Conservation (phyloP, 2,113 vertebrate genomes). For the Cygnus atratus region DNA sequence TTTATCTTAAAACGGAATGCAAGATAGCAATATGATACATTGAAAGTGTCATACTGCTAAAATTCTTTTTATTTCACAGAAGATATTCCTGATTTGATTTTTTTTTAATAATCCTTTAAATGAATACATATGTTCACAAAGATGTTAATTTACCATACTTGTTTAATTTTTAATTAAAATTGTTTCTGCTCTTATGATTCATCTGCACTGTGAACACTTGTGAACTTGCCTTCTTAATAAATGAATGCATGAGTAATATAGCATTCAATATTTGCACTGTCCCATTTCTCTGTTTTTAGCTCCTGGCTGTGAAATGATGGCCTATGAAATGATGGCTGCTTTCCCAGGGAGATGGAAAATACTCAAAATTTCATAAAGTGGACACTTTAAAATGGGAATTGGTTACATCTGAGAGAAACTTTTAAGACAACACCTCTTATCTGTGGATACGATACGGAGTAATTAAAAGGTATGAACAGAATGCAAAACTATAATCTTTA, state of each 20-base stretch:
- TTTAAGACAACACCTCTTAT: neutral
- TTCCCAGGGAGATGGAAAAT: slow-evolving; percentile 19
- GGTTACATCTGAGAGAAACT: neutral
- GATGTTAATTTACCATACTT: neutral
- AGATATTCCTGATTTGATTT: neutral
- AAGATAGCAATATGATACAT: neutral
- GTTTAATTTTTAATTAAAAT: slow-evolving; percentile 13
- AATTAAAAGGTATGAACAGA: slow-evolving; percentile 11
- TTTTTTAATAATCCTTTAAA: neutral
- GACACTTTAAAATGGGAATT: neutral
- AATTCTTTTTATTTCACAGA: neutral
- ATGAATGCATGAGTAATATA: neutral
- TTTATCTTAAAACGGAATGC: neutral
- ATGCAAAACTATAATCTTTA: slow-evolving; percentile 13
- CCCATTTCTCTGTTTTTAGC: neutral
- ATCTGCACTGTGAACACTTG: neutral
- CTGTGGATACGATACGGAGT: neutral
- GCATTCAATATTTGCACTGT: slow-evolving; percentile 23
- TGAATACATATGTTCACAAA: neutral
- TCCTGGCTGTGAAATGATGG: slow-evolving; percentile 19
- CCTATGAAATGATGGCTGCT: neutral
- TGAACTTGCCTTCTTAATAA: neutral
- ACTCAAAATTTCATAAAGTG: neutral
- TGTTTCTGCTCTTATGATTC: neutral
- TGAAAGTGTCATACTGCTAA: neutral